These are phyloP conservation scores for Meloidogyne exigua DNA, from an alignment of 1,140 invertebrate species.

Conservation along the genomic window DNA sequence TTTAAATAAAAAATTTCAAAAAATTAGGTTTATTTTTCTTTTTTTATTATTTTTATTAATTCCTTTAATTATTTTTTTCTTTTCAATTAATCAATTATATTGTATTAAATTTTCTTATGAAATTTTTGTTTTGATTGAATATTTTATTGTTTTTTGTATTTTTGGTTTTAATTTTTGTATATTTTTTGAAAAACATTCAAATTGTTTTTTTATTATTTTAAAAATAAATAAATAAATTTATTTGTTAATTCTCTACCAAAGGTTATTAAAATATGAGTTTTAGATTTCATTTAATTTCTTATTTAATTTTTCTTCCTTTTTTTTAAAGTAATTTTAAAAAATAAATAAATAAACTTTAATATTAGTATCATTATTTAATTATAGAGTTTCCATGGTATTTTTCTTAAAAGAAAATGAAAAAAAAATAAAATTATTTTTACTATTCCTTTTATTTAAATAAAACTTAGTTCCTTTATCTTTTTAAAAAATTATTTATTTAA, in stretches of 20 bases:
- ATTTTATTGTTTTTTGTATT: conserved; percentile 15
- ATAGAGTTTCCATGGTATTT: background rate
- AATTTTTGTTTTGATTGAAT: conserved; percentile 18
- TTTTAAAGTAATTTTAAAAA: background rate
- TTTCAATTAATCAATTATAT: conserved; percentile 18
- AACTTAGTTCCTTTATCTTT: too few species aligned
- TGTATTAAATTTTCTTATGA: conserved; percentile 6
- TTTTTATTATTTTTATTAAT: conserved; percentile 13
- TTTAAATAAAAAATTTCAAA: background rate
- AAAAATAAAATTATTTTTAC: too few species aligned
- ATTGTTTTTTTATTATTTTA: conserved; percentile 2
- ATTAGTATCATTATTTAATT: background rate
- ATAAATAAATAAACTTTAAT: background rate
- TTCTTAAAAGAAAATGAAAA: background rate
- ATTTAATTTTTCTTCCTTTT: too few species aligned
- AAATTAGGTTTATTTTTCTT: background rate
- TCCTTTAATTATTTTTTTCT: conserved; percentile 12
- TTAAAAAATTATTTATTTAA: too few species aligned
- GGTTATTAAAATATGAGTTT: too few species aligned
- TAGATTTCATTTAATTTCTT: too few species aligned
- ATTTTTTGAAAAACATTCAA: conserved; percentile 13
- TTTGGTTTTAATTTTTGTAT: conserved; percentile 18
- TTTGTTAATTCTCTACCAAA: too few species aligned
- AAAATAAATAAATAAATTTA: conserved; percentile 6
- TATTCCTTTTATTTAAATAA: too few species aligned